A percentile compares a stretch with the other conserved stretches of the same genome.
Conservation (phyloP, 2,888 invertebrate genomes). For the Listrodromus nycthemerus region DNA sequence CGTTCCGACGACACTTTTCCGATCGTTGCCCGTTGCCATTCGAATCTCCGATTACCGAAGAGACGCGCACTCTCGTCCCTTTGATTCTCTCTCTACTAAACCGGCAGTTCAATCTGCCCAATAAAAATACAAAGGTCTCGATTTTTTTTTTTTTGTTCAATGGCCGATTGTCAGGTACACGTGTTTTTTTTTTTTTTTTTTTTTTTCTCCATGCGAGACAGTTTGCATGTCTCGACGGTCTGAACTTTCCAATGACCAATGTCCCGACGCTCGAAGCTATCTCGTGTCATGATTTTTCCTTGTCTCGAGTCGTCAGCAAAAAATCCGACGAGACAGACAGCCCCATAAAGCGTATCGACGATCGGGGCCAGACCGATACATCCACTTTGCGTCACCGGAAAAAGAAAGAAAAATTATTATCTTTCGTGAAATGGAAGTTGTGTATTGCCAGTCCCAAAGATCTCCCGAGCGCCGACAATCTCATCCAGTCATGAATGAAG, state of each 20-base stretch:
- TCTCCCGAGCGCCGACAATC: neutral
- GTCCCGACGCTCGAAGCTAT: constrained; percentile 8
- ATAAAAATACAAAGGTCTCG: too few species aligned
- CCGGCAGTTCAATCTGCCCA: too few species aligned
- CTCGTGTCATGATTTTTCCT: constrained; percentile 39
- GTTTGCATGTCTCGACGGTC: neutral
- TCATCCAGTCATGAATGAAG: neutral
- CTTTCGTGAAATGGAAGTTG: neutral
- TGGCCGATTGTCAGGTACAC: neutral
- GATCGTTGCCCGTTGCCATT: neutral
- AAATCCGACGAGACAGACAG: constrained; percentile 48
- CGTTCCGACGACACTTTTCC: neutral
- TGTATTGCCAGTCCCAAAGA: neutral
- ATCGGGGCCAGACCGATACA: constrained; percentile 45
- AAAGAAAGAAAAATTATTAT: constrained; percentile 6
- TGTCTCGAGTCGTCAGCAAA: constrained; percentile 31
- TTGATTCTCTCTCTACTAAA: too few species aligned
- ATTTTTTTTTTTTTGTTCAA: too few species aligned
- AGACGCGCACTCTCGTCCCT: neutral
- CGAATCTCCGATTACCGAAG: neutral
- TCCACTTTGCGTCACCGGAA: constrained; percentile 22
- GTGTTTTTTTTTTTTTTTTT: neutral
- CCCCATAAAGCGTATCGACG: constrained; percentile 36
- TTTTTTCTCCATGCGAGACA: neutral
- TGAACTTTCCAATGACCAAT: constrained; percentile 3